phyloP scores from a whole-genome alignment of 2,113 vertebrate species.

The Daboia siamensis region DNA sequence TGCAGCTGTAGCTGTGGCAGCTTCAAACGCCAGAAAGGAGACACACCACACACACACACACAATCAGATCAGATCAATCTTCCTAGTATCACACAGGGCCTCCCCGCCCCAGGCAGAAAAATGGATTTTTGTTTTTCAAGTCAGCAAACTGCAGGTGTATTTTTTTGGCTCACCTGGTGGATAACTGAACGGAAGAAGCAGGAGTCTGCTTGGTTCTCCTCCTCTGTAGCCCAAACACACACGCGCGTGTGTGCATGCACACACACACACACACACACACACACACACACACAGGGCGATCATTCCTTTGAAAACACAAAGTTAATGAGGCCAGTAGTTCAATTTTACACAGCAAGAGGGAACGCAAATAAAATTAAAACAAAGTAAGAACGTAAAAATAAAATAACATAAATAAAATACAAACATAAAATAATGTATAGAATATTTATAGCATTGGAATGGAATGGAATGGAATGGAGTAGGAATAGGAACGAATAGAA shows the following conservation, averaged over 20 bases:
- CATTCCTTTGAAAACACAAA: background rate
- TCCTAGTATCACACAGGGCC: background rate
- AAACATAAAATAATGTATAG: no score
- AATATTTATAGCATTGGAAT: no score
- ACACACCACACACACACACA: no score
- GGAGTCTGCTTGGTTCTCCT: constrained; percentile 31
- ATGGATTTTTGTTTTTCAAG: background rate
- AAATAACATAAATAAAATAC: no score
- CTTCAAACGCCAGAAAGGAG: background rate
- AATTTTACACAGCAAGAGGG: background rate
- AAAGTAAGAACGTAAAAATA: no score
- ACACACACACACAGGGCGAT: background rate
- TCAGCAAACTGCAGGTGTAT: background rate
- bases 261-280: no score
- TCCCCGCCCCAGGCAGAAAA: background rate
- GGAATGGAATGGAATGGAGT: no score
- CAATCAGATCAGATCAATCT: background rate
- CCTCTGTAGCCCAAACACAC: background rate
- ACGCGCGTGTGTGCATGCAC: no score
- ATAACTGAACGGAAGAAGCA: constrained; percentile 45
- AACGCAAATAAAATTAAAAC: no score
- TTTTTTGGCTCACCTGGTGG: constrained; percentile 51
- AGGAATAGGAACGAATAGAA: no score
- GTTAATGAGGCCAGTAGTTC: constrained; percentile 32
- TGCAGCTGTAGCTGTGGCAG: background rate